Evolutionary conservation across 2,888 invertebrate genomes (phyloP).

Genomic region (Calliphora vomitoria): DNA sequence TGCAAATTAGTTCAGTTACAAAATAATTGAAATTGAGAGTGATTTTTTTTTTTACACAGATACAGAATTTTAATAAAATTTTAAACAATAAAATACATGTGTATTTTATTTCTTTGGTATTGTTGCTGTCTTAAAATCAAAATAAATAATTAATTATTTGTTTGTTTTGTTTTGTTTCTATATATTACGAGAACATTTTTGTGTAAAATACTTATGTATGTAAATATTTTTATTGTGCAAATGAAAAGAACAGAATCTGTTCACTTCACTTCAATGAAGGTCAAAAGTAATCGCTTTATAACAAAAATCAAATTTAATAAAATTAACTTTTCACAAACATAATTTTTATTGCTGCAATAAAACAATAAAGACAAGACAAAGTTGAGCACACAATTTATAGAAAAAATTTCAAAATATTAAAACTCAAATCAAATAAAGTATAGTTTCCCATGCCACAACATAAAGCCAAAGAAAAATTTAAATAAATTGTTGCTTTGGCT

Average conservation of each 20-base stretch:
- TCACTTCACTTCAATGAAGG: constrained; percentile 8
- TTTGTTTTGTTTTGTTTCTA: neutral
- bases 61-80: neutral
- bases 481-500: too few species aligned
- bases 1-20: constrained; percentile 50
- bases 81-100: constrained; percentile 26
- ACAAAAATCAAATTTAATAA: constrained; percentile 13
- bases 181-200: neutral
- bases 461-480: too few species aligned
- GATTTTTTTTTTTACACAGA: neutral
- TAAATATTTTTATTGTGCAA: constrained; percentile 16
- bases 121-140: constrained; percentile 31
- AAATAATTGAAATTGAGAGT: constrained; percentile 21
- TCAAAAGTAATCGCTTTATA: constrained; percentile 16
- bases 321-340: neutral
- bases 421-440: neutral
- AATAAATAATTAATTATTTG: constrained; percentile 24
- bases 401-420: neutral
- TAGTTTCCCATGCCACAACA: too few species aligned
- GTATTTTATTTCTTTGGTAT: neutral
- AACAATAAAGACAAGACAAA: too few species aligned
- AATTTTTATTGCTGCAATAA: neutral
- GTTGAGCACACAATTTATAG: too few species aligned
- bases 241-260: constrained; percentile 1
- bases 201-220: neutral